A percentile compares a stretch with the other conserved stretches of the same genome.
Conservation (phyloP, 1,140 invertebrate genomes). For the Choristoneura fumiferana region DNA sequence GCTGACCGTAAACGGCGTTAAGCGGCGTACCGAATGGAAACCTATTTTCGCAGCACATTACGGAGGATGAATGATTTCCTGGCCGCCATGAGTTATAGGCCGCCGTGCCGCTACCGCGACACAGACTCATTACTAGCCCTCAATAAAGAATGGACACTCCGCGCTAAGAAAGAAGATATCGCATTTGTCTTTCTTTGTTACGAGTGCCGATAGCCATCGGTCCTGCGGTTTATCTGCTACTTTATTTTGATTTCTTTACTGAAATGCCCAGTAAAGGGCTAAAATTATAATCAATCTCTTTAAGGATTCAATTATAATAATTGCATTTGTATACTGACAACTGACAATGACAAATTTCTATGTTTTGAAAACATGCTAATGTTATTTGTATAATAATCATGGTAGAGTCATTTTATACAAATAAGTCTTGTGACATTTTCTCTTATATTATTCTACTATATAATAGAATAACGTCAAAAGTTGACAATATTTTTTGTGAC, state of each 20-base stretch:
- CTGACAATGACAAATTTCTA: too few relatives aligned
- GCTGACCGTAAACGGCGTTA: constrained; percentile 51
- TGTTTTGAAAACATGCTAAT: too few relatives aligned
- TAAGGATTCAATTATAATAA: too few relatives aligned
- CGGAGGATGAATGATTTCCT: constrained; percentile 76
- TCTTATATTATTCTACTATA: too few relatives aligned
- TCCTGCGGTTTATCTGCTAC: constrained; percentile 24
- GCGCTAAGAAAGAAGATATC: constrained; percentile 46
- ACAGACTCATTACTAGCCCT: constrained; percentile 58
- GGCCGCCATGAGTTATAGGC: constrained; percentile 66
- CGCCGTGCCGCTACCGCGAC: constrained; percentile 35
- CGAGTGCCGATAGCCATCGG: constrained; percentile 30
- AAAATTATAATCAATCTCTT: too few relatives aligned
- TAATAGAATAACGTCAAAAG: too few relatives aligned
- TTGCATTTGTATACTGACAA: too few relatives aligned
- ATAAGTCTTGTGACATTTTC: too few relatives aligned
- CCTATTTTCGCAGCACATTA: constrained; percentile 77
- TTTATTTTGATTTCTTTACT: constrained; percentile 23
- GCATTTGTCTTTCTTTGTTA: constrained; percentile 67
- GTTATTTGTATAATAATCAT: too few relatives aligned
- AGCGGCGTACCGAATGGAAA: constrained; percentile 59
- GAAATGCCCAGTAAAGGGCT: constrained; percentile 8
- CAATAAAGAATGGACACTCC: constrained; percentile 62
- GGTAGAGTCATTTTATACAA: too few relatives aligned
- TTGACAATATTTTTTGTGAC: too few relatives aligned